A percentile compares a stretch with the other conserved stretches of the same genome.
These are phyloP conservation scores for Eupithecia vulgata DNA, from an alignment of 2,888 invertebrate species.

Conservation along the genomic window DNA sequence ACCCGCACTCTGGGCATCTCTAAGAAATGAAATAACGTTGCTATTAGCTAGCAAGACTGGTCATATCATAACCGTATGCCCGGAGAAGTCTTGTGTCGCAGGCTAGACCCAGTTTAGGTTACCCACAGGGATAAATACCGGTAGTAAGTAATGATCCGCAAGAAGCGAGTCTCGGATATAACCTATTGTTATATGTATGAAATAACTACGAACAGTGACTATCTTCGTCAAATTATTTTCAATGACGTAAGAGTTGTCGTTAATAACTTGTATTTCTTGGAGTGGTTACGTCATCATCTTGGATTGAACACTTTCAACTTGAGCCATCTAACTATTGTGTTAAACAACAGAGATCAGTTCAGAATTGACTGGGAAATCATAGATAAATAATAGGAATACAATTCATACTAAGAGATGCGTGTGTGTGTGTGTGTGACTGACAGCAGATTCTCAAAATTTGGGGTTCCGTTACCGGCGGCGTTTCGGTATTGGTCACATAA, in stretches of 20 bases:
- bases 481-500: neutral
- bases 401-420: no score
- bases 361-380: neutral
- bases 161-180: neutral
- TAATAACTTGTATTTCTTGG: neutral
- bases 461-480: neutral
- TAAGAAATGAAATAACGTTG: no score
- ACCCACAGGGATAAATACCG: neutral
- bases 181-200: neutral
- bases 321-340: neutral
- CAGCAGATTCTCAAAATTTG: conserved; percentile 1
- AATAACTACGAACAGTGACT: neutral
- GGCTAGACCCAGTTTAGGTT: neutral
- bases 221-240: conserved; percentile 4
- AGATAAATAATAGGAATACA: neutral
- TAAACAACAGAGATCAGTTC: conserved; percentile 2
- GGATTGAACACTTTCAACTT: neutral
- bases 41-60: neutral
- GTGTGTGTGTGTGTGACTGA: neutral
- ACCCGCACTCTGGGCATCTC: no score
- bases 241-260: conserved; percentile 4
- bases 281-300: conserved; percentile 4
- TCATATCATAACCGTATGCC: neutral
- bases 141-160: neutral
- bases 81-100: neutral